These are phyloP conservation scores for Diplodus sargus DNA, from an alignment of 2,797 vertebrate species.

Conservation along the genomic window DNA sequence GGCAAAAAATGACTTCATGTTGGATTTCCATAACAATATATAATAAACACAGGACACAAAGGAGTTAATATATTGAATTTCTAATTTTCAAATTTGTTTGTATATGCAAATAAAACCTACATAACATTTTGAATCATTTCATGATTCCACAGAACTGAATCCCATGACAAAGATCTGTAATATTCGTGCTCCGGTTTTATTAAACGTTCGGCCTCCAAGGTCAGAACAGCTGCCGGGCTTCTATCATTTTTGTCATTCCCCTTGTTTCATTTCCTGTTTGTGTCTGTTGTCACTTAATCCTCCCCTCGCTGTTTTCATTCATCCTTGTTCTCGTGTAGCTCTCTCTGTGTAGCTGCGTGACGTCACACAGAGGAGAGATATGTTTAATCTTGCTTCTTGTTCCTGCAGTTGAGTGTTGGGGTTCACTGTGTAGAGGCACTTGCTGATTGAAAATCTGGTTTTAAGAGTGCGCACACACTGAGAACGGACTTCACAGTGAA, in stretches of 20 bases:
- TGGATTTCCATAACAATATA: too few species aligned
- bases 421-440: too few species aligned
- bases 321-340: background rate
- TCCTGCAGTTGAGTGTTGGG: too few species aligned
- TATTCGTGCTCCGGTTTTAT: background rate
- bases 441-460: too few species aligned
- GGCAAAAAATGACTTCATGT: background rate
- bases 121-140: background rate
- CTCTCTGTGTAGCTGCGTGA: background rate
- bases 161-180: background rate
- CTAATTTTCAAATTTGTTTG: background rate
- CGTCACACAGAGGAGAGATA: background rate
- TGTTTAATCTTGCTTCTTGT: too few species aligned
- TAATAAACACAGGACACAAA: too few species aligned
- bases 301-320: background rate
- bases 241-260: background rate
- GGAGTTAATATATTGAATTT: too few species aligned
- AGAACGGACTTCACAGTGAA: too few species aligned
- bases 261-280: constrained; percentile 46
- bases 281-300: constrained; percentile 41
- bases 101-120: background rate
- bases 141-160: background rate
- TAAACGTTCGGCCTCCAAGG: constrained; percentile 13
- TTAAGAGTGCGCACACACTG: too few species aligned
- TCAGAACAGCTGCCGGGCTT: constrained; percentile 25